phyloP scores from a whole-genome alignment of 2,888 invertebrate species.

The Aquatica leii region DNA sequence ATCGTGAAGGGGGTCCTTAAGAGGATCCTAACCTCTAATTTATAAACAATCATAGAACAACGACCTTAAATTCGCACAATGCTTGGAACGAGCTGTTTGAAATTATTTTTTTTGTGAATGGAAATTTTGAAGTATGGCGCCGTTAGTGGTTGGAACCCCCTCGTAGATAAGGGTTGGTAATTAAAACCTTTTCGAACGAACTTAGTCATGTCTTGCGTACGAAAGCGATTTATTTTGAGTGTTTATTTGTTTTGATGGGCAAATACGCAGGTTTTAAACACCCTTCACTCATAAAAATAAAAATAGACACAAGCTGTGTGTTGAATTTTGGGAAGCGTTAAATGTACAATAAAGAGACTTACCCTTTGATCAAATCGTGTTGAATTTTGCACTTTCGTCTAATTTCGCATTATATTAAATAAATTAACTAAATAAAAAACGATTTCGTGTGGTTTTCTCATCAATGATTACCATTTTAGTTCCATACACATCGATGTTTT shows the following conservation, averaged over 20 bases:
- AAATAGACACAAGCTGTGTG: not conserved
- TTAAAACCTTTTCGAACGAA: too few relatives aligned
- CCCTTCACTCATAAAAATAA: not conserved
- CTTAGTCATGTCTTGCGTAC: too few relatives aligned
- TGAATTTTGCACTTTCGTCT: not conserved
- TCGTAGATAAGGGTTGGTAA: too few relatives aligned
- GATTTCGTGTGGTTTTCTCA: slow-evolving; percentile 17
- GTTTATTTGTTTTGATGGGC: too few relatives aligned
- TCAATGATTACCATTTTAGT: slow-evolving; percentile 30
- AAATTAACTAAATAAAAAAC: slow-evolving; percentile 21
- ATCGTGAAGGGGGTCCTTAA: not conserved
- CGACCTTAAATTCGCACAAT: slow-evolving; percentile 24
- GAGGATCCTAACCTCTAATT: slow-evolving; percentile 26
- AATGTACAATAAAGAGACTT: not conserved
- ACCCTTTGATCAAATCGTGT: not conserved
- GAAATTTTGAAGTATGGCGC: too few relatives aligned
- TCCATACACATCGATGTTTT: slow-evolving; percentile 24
- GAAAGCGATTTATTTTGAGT: too few relatives aligned
- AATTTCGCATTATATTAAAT: not conserved
- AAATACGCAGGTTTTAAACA: too few relatives aligned
- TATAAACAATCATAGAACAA: slow-evolving; percentile 27
- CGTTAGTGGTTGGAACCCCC: too few relatives aligned
- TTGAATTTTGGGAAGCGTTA: not conserved
- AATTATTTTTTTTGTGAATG: too few relatives aligned
- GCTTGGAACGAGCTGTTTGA: slow-evolving; percentile 9